Percentiles rank a stretch among this genome's conserved stretches.
These are phyloP conservation scores for Geotrypetes seraphini DNA, from an alignment of 2,797 vertebrate species.

Conservation along the genomic window DNA sequence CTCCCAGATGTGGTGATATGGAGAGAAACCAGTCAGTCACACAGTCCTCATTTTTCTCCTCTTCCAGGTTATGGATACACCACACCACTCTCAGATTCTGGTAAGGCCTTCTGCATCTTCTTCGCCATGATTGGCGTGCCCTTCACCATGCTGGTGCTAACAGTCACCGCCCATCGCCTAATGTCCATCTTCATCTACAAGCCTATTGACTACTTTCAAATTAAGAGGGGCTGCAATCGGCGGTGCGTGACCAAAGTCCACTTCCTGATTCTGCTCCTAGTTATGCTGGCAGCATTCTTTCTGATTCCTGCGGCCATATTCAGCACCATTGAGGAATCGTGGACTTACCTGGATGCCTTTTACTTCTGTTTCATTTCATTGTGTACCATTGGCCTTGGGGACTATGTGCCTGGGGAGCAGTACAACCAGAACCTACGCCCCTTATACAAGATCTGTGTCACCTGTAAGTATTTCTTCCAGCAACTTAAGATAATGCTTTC, in stretches of 20 bases:
- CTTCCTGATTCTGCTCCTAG: slow-evolving; percentile 47
- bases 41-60: background rate
- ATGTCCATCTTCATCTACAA: slow-evolving; percentile 53
- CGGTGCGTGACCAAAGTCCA: slow-evolving; percentile 51
- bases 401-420: slow-evolving; percentile 69
- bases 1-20: too few species aligned
- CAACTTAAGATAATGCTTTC: too few species aligned
- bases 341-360: slow-evolving; percentile 77
- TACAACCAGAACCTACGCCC: slow-evolving; percentile 47
- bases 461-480: slow-evolving; percentile 73
- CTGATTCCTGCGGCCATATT: slow-evolving; percentile 65
- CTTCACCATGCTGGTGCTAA: slow-evolving; percentile 80
- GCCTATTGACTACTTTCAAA: slow-evolving; percentile 50
- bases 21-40: too few species aligned
- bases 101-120: slow-evolving; percentile 77
- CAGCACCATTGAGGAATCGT: slow-evolving; percentile 52
- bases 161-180: slow-evolving; percentile 68
- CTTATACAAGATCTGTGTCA: slow-evolving; percentile 74
- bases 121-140: slow-evolving; percentile 77
- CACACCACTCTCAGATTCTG: slow-evolving; percentile 66
- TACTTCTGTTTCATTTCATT: slow-evolving; percentile 90
- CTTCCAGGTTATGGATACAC: slow-evolving; percentile 75
- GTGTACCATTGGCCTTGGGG: slow-evolving; percentile 82
- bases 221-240: slow-evolving; percentile 39
- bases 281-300: slow-evolving; percentile 58